phyloP scores from a whole-genome alignment of 2,113 vertebrate species.

The Poecilia latipinna region DNA sequence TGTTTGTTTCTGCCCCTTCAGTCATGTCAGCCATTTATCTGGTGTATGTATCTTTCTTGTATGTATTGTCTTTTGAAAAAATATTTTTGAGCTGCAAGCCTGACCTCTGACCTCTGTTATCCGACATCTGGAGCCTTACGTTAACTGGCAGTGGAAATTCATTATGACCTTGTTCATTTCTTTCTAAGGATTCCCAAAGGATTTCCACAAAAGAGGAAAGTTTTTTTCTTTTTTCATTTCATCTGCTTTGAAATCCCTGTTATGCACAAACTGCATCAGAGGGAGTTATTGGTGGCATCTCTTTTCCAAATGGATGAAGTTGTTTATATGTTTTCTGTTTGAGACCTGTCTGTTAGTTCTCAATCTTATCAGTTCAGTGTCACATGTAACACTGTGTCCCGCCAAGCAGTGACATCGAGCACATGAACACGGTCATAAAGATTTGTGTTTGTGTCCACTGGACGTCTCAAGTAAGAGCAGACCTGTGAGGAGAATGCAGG shows the following conservation, averaged over 20 bases:
- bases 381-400: too few species aligned
- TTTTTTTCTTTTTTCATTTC: neutral
- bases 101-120: too few species aligned
- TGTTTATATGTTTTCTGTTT: neutral
- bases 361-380: too few species aligned
- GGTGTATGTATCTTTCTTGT: neutral
- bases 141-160: too few species aligned
- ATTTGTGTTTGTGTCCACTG: too few species aligned
- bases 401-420: too few species aligned
- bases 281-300: neutral
- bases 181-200: neutral
- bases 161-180: neutral
- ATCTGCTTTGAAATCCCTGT: neutral
- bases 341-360: neutral
- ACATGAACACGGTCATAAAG: too few species aligned
- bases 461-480: too few species aligned
- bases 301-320: neutral
- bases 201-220: neutral
- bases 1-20: neutral
- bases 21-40: neutral
- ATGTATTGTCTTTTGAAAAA: neutral
- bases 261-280: neutral
- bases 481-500: too few species aligned
- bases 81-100: neutral
- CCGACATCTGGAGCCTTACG: too few species aligned